phyloP scores from a whole-genome alignment of 2,797 vertebrate genomes.

The Siniperca obscura region DNA sequence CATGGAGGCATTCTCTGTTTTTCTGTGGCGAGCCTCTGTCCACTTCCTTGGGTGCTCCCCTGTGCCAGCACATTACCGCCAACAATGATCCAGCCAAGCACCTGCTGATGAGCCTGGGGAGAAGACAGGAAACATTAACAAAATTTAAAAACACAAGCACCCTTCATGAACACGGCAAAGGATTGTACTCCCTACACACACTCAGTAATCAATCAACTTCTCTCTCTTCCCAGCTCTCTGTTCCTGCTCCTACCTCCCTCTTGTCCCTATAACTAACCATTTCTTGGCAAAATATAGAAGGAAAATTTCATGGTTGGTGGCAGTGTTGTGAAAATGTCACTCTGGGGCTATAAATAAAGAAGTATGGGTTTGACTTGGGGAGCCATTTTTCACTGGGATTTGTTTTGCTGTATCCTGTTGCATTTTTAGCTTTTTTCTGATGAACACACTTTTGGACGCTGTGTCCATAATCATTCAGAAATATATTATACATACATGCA shows the following conservation, averaged over 20 bases:
- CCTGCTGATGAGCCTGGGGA: conserved; percentile 32
- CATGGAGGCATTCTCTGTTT: background rate
- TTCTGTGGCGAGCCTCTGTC: background rate
- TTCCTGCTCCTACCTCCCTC: conserved; percentile 8
- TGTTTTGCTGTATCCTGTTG: conserved; percentile 41
- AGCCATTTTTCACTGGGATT: conserved; percentile 51
- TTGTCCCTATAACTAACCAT: conserved; percentile 35
- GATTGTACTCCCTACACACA: conserved; percentile 25
- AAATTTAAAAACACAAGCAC: background rate
- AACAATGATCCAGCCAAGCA: conserved; percentile 17
- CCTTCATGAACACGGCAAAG: conserved; percentile 14
- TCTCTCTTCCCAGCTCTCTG: background rate
- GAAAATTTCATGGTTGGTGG: conserved; percentile 62
- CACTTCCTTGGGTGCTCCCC: background rate
- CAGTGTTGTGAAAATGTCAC: conserved; percentile 69
- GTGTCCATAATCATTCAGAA: background rate
- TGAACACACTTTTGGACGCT: background rate
- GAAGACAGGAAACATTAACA: conserved; percentile 38
- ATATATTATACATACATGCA: background rate
- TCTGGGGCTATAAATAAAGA: conserved; percentile 68
- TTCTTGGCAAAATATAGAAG: conserved; percentile 60
- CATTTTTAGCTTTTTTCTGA: conserved; percentile 11
- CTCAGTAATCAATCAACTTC: conserved; percentile 57
- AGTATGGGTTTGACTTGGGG: conserved; percentile 42
- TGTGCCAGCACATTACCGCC: conserved; percentile 13